Conservation (phyloP, 2,797 vertebrate genomes). For the Onychomys arenicola region DNA sequence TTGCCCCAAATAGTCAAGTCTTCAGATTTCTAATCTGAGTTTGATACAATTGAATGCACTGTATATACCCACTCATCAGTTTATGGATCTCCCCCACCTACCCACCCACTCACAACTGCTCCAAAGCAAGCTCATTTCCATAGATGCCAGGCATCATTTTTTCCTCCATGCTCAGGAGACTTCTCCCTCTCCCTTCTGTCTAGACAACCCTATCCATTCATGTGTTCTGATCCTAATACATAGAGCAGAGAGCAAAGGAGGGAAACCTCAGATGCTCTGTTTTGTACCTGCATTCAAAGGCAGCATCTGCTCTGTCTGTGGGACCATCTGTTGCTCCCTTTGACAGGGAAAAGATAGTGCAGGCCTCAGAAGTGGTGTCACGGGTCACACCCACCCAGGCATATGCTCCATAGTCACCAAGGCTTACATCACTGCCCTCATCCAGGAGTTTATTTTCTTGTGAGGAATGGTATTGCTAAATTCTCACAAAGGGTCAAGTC, state of each 20-base stretch:
- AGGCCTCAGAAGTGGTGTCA: constrained; percentile 59
- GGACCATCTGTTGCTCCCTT: constrained; percentile 79
- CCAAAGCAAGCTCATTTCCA: neutral
- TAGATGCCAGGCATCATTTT: neutral
- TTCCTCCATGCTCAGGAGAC: neutral
- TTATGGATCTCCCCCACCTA: neutral
- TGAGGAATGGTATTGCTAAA: constrained; percentile 6
- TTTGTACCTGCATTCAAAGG: constrained; percentile 82
- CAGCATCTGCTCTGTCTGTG: constrained; percentile 76
- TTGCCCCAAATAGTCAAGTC: neutral
- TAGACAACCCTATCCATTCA: constrained; percentile 46
- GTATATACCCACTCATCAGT: neutral
- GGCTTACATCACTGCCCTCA: neutral
- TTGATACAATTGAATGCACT: neutral
- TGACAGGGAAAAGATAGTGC: constrained; percentile 44
- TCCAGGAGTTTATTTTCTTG: neutral
- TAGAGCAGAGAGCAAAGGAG: neutral
- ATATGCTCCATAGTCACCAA: constrained; percentile 42
- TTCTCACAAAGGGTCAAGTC: constrained; percentile 12
- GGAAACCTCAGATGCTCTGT: constrained; percentile 65
- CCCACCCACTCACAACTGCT: neutral
- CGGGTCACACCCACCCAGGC: constrained; percentile 63
- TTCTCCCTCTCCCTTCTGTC: constrained; percentile 22
- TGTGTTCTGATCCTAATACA: neutral
- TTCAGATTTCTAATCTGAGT: constrained; percentile 8